Conservation (phyloP, 1,140 invertebrate genomes). For the Onthophagus taurus region DNA sequence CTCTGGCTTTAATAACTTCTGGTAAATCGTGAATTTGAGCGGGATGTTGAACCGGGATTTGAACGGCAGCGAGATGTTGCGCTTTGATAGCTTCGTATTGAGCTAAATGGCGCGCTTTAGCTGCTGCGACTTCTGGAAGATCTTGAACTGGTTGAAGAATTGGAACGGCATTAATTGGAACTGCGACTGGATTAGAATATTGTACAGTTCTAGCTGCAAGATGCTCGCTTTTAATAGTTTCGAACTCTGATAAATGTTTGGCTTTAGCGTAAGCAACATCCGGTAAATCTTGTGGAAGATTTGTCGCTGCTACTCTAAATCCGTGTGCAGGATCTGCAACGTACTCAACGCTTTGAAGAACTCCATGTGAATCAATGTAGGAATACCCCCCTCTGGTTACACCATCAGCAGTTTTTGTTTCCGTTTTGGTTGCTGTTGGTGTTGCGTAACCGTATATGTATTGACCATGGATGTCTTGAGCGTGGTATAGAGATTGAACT, state of each 20-base stretch:
- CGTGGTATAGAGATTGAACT: conserved; percentile 43
- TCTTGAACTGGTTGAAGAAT: conserved; percentile 26
- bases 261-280: conserved; percentile 34
- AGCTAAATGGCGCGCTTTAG: conserved; percentile 29
- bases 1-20: conserved; percentile 30
- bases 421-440: conserved; percentile 53
- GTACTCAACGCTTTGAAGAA: conserved; percentile 56
- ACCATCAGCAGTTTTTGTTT: conserved; percentile 53
- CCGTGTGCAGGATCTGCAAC: conserved; percentile 56
- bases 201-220: conserved; percentile 16
- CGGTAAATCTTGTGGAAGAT: conserved; percentile 45
- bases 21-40: conserved; percentile 28
- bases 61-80: neutral
- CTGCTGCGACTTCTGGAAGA: conserved; percentile 29
- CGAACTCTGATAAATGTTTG: conserved; percentile 29
- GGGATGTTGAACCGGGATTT: neutral
- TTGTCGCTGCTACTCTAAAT: conserved; percentile 56
- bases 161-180: conserved; percentile 18
- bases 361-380: conserved; percentile 58
- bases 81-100: conserved; percentile 22
- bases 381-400: conserved; percentile 57
- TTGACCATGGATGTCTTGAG: conserved; percentile 54
- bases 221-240: conserved; percentile 27
- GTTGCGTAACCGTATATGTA: conserved; percentile 59
- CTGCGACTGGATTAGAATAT: conserved; percentile 24